Base-by-base conservation (phyloP, 2,113 vertebrate species). In the Natator depressus region DNA sequence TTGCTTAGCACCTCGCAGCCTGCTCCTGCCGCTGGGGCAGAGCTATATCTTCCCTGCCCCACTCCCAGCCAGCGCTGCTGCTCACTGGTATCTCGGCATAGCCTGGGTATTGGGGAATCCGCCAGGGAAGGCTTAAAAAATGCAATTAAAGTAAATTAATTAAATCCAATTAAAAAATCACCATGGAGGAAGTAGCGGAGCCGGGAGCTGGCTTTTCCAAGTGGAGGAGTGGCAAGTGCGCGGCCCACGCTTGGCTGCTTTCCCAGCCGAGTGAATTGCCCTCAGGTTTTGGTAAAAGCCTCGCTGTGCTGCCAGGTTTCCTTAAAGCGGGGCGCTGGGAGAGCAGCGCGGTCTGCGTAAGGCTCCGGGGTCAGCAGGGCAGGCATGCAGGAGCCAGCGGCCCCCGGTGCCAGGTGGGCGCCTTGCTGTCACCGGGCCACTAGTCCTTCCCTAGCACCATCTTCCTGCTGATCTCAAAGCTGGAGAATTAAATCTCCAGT, bases 91-190 rank as follows among this genome's bases (percentile, higher is more conserved):
- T 19, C 16, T 69, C 14, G 35, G 19, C 53, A 8, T 8, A 19
- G 53, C 35, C 65, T 72, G 65, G 35, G 35, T 38, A 50, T 42
- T 65, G 25, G 72, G 83, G 91, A 65, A 75, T 54, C 20, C 80
- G 8, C 57, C 5, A 29, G 80, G 88, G 89, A 95, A 79, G 85
- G 53, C 76, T 94, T 89, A 80, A 81, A 94, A 95, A 91, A 96
- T 53, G 72, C 82, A 93, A 93, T 81, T 91, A 93, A 94, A 86
- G 82, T 57, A 79, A 91, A 91, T 93, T 80, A 93, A 89, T 96
- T 95, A 89, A 91, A 90, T 86, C 83, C 81, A 89, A 88, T 93
- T 92, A 88, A 91, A 89, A 72, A 57, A 2, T 35, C 81, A 19
- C 89, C 13, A 3, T 55, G 82, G 82, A 72, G 78, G 80, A 19